Base-by-base conservation (phyloP, 1,140 invertebrate genomes). In the Catajapyx aquilonaris region DNA sequence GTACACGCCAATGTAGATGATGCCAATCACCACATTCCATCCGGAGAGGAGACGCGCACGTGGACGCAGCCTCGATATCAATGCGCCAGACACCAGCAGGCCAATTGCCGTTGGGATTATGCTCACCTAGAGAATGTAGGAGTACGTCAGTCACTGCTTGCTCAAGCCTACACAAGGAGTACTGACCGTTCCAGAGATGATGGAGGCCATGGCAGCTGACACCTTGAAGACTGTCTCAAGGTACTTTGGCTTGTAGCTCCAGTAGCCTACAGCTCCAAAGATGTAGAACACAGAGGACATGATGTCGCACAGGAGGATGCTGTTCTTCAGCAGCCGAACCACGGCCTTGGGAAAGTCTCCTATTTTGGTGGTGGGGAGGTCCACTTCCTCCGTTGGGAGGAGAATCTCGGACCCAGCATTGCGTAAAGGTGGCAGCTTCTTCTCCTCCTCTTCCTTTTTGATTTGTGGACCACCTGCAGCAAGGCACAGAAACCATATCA, bases 211-310 rank as follows among this genome's bases (percentile, higher is more conserved):
- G 1, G 72, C 71, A 2, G 76, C 71, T 10, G 75, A 74, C 45
- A 76, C 70, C 41, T 69, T 64, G 48, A 76, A 80, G 50, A 77
- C 73, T 0, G 68, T 70, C 53, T 79, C 75, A 35, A 79, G 73
- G 40, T 78, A 80, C 48, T 79, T 79, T 1, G 76, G 75, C 52
- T 76, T 65, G 44, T 76, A 79, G 5, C 76, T 74, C 66, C 70
- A 75, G 45, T 76, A 79, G 0, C 75, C 75, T 52, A 72, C 70
- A 44, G 72, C 73, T 0, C 73, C 73, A 43, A 79, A 64, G 10
- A 75, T 61, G 47, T 75, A 76, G 45, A 76, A 75, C 1, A 76
- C 64, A 1, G 65, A 62, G 1, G 72, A 66, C 0, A 76, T 51
- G 39, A 70, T 72, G 43, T 77, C 75, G 48, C 65, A 72, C 59